Percentiles rank a stretch among this genome's conserved stretches.
phyloP scores from a whole-genome alignment of 2,888 invertebrate species.

The Polietes domitor region DNA sequence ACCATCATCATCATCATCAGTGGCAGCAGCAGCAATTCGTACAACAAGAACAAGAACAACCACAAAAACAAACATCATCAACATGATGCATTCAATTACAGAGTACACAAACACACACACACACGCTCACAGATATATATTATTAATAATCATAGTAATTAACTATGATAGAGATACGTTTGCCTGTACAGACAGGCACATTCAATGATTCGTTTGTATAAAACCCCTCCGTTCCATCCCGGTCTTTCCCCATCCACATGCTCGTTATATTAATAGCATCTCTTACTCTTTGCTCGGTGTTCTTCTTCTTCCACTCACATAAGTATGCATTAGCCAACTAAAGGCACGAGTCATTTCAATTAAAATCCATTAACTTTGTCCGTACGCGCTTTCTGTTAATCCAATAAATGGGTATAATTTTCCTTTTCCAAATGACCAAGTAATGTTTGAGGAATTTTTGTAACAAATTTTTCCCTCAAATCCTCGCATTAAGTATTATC shows the following conservation, averaged over 20 bases:
- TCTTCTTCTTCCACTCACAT: not conserved
- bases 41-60: constrained; percentile 19
- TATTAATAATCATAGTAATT: constrained; percentile 63
- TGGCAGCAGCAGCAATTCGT: not conserved
- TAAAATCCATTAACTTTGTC: not conserved
- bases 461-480: not conserved
- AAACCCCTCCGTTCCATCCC: not conserved
- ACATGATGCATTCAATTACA: constrained; percentile 56
- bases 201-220: not conserved
- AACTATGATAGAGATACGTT: constrained; percentile 51
- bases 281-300: not conserved
- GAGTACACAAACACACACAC: not conserved
- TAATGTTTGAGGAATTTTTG: not conserved
- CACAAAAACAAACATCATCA: constrained; percentile 20
- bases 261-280: not conserved
- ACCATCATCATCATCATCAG: too few species aligned
- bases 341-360: constrained; percentile 5
- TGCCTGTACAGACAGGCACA: constrained; percentile 22
- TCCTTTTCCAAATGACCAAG: not conserved
- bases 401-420: not conserved
- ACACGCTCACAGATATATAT: not conserved
- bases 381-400: not conserved
- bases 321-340: not conserved
- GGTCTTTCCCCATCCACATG: not conserved
- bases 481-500: too few species aligned